Evolutionary conservation across 2,113 vertebrate species (phyloP), one percentile per base, ranked within the genome.

Genomic region (Callipepla californica): DNA sequence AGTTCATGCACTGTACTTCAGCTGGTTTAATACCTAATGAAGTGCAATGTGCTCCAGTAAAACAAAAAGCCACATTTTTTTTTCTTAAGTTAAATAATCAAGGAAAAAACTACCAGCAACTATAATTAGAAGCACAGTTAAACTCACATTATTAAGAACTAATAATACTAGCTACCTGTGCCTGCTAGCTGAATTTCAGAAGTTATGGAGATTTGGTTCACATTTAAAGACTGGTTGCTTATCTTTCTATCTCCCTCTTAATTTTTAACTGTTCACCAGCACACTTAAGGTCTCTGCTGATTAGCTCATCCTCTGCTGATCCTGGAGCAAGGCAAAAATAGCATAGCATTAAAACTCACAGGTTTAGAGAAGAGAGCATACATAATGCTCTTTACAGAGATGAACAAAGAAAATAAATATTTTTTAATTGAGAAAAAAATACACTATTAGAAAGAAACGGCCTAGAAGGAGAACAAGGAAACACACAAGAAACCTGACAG

Each of bases 11-110:
- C n/a, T 51, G 59, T 57, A 77, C 45, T 89, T 69, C 80, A 92
- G 81, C 22, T 45, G 48, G 48, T 86, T 96, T 97, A 48, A 93
- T 94, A 92, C 90, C 87, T 97, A 96, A 95, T 93, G 89, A 97
- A 97, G 96, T 69, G 70, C 61, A 95, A 80, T 13, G 80, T 58
- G 25, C 68, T 38, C 86, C 76, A 77, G 47, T 69, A 95, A 80
- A 96, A 87, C 62, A 92, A 94, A 65, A 26, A 48, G 10, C 32
- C 79, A 69, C 40, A 76, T 62, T 80, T 94, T 53, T 94, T 53
- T 67, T 53, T 76, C 53, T 48, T 42, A 84, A 69, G 68, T 95
- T 72, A 95, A 96, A 96, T 20, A 96, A 80, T 9, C 72, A 96
- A 97, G 93, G 70, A 96, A 96, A 97, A 79, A 93, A 93, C 30